These are phyloP conservation scores for Nemotelus pantherinus DNA, from an alignment of 2,888 invertebrate genomes.

Conservation along the genomic window DNA sequence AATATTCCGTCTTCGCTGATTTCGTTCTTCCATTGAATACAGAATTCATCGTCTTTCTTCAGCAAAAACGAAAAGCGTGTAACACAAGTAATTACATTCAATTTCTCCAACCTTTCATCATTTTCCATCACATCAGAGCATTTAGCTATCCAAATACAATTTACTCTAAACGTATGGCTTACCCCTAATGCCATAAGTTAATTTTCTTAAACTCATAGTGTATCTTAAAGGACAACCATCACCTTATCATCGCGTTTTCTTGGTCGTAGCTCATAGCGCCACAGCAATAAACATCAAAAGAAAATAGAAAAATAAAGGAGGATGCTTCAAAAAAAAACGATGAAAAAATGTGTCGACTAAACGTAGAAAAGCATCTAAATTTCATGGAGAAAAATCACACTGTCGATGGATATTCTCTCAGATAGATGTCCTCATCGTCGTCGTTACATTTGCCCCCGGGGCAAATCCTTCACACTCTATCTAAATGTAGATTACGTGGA, in stretches of 20 bases:
- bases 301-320: conserved; percentile 3
- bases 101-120: conserved; percentile 32
- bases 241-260: conserved; percentile 1
- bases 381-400: background rate
- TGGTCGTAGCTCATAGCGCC: too few relatives aligned
- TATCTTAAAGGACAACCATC: conserved; percentile 34
- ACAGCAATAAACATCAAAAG: conserved; percentile 40
- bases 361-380: background rate
- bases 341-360: background rate
- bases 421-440: conserved; percentile 39
- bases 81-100: conserved; percentile 38
- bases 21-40: background rate
- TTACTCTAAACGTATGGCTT: conserved; percentile 42
- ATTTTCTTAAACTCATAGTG: conserved; percentile 44
- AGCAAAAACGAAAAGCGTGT: conserved; percentile 30
- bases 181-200: conserved; percentile 41
- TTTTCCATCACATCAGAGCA: conserved; percentile 40
- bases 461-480: conserved; percentile 50
- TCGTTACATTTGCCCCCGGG: conserved; percentile 32
- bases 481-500: conserved; percentile 51
- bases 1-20: conserved; percentile 6
- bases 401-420: conserved; percentile 18
- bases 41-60: conserved; percentile 6
- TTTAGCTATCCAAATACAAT: conserved; percentile 40
- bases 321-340: background rate